Conservation (phyloP, 1,140 invertebrate species). For the Sitodiplosis mosellana region DNA sequence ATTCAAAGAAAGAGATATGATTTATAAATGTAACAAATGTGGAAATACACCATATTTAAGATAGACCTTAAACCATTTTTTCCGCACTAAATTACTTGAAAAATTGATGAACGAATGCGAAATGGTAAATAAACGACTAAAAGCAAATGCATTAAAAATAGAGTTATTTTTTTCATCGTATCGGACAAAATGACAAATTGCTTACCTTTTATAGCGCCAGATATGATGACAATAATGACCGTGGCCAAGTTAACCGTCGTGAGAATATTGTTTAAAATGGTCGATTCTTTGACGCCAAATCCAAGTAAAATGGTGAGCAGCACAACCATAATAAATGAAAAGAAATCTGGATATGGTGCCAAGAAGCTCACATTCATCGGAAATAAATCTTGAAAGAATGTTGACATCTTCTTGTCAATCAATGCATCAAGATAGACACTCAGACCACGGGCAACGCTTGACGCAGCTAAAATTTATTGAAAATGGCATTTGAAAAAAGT, state of each 20-base stretch:
- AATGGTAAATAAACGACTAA: too few species aligned
- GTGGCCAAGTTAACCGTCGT: conserved; percentile 78
- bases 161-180: too few species aligned
- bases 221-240: conserved; percentile 63
- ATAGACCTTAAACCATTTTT: too few species aligned
- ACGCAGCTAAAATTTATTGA: conserved; percentile 57
- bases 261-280: conserved; percentile 77
- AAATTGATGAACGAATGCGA: too few species aligned
- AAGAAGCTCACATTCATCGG: conserved; percentile 53
- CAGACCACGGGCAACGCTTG: conserved; percentile 80
- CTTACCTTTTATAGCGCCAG: conserved; percentile 61
- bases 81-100: too few species aligned
- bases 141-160: too few species aligned
- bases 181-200: too few species aligned
- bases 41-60: too few species aligned
- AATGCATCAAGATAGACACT: conserved; percentile 80
- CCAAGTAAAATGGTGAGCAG: conserved; percentile 49
- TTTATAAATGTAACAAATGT: too few species aligned
- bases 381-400: conserved; percentile 40
- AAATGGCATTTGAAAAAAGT: too few species aligned
- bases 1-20: too few species aligned
- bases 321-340: conserved; percentile 51
- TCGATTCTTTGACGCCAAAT: conserved; percentile 75
- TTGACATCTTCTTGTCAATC: conserved; percentile 50
- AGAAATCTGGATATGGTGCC: conserved; percentile 66